These are phyloP conservation scores for Delphinapterus leucas DNA, from an alignment of 2,113 vertebrate species.

Conservation along the genomic window DNA sequence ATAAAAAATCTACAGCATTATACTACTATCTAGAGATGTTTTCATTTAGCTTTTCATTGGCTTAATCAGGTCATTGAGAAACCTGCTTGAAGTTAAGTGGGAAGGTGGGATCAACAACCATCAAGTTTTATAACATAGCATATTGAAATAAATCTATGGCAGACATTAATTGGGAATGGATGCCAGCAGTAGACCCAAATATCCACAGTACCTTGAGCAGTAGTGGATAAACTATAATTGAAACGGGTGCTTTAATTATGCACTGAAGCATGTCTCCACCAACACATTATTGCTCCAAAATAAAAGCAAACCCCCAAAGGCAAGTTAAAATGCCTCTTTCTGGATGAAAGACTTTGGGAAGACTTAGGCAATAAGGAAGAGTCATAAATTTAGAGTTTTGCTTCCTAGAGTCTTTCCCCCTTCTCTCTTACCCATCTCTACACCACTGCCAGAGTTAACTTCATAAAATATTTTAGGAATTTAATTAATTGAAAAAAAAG, in stretches of 20 bases:
- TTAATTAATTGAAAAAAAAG: not conserved
- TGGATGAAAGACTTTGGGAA: constrained; percentile 25
- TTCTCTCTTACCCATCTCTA: not conserved
- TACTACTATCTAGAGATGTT: not conserved
- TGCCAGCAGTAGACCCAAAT: constrained; percentile 28
- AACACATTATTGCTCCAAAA: constrained; percentile 21
- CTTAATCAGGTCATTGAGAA: constrained; percentile 36
- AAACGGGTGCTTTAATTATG: constrained; percentile 45
- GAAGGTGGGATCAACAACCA: constrained; percentile 32
- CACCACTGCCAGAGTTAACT: not conserved
- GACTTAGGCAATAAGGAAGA: not conserved
- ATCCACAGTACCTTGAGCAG: not conserved
- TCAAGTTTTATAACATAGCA: constrained; percentile 40
- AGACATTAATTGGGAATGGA: constrained; percentile 31
- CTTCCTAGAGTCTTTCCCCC: not conserved
- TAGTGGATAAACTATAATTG: constrained; percentile 31
- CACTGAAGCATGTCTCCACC: constrained; percentile 4
- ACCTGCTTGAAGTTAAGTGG: constrained; percentile 39
- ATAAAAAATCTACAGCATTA: not conserved
- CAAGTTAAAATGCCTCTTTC: not conserved
- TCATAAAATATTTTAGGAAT: not conserved
- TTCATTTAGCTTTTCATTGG: constrained; percentile 7
- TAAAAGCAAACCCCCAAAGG: constrained; percentile 32
- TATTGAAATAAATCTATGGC: constrained; percentile 47
- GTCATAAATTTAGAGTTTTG: not conserved